Evolutionary conservation across 2,888 invertebrate genomes (phyloP), one percentile per base, ranked within the genome.

Genomic region (Microchrysa polita): DNA sequence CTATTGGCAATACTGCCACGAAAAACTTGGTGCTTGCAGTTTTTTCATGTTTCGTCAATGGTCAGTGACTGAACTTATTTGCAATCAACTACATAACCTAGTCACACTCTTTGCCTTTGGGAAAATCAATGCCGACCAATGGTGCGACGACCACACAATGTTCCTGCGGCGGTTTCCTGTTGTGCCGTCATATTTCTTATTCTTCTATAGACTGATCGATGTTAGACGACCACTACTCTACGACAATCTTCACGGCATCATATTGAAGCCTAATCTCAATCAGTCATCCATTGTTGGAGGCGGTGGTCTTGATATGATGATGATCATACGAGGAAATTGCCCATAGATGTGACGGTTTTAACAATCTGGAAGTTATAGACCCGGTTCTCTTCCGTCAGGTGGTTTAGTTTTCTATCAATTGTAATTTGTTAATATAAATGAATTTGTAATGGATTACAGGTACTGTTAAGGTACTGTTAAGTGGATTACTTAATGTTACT

Each of bases 171-270:
- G 59, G 23, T 59, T 59, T 59, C 59, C 59, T 59, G 59, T 59
- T 59, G 59, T 23, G 59, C 59, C 7, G 23, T 59, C 59, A 59
- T 59, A 22, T 23, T 59, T 59, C 59, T 59, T 59, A 22, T 59
- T n/a, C n/a, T n/a, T n/a, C n/a, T 20, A 27, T 59, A 59, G 23
- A 59, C 22, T 59, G 59, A 59, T 59, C 12, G 27, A 59, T 59
- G 59, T 59, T 59, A 23, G 59, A 59, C 23, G 59, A 59, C 59
- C 59, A 12, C 59, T 59, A 59, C 59, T 59, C 59, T 27, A 22
- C 22, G 23, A 22, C 59, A 23, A 55, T 59, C 23, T 48, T 20
- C 18, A 23, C 2, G 22, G 59, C 59, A 59, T n/a, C 23, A 23
- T 10, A 5, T 23, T n/a, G 22, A 12, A 48, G 48, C 48, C 4